Percentiles rank a stretch among this genome's conserved stretches.
These are phyloP conservation scores for Calypte anna DNA, from an alignment of 2,113 vertebrate genomes.

Conservation along the genomic window DNA sequence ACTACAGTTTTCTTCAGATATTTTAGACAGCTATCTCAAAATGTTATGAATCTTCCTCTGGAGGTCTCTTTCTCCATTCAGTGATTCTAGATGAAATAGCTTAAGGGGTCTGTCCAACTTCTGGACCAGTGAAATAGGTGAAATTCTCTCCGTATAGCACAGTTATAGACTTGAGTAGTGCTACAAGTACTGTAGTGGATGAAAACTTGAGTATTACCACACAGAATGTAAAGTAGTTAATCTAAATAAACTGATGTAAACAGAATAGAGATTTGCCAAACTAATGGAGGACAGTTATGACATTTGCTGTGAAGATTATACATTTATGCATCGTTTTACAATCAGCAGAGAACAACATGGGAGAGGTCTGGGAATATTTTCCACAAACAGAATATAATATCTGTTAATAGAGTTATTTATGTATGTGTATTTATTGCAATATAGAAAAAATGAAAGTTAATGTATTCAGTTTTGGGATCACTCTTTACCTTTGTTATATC, in stretches of 20 bases:
- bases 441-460: neutral
- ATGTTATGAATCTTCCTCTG: conserved; percentile 14
- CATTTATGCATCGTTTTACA: neutral
- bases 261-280: neutral
- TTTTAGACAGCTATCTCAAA: conserved; percentile 15
- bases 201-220: neutral
- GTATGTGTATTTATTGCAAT: neutral
- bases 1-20: conserved; percentile 34
- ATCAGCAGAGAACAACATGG: neutral
- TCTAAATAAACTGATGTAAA: neutral
- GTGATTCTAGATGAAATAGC: neutral
- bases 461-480: neutral
- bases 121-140: neutral
- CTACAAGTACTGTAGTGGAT: neutral
- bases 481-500: neutral
- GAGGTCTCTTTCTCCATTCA: conserved; percentile 16
- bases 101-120: conserved; percentile 5
- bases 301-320: neutral
- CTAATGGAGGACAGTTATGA: neutral
- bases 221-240: neutral
- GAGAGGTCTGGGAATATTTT: neutral
- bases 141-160: neutral
- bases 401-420: neutral
- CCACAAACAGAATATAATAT: neutral
- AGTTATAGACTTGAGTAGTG: neutral